Evolutionary conservation across 2,888 invertebrate species (phyloP), one percentile per base, ranked within the genome.

Genomic region (Eupithecia subumbrata): DNA sequence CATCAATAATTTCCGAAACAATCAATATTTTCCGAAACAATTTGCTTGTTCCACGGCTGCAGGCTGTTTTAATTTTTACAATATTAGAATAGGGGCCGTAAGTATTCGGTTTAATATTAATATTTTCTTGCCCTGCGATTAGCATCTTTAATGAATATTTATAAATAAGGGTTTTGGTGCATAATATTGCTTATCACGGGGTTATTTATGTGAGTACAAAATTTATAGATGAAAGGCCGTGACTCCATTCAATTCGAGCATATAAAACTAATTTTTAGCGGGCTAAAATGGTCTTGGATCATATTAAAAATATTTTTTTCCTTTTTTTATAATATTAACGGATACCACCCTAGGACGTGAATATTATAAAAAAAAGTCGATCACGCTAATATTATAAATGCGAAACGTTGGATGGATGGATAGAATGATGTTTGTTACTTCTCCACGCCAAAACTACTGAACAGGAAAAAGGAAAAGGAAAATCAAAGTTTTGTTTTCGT

Each of bases 71-170:
- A 64, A 71, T 74, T 76, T 76, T 56, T 8, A 66, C 70, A 73
- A 81, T 79, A 82, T 82, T 82, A 83, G 80, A 86, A 83, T 80
- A 56, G 82, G 82, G 80, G 72, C 79, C 74, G 75, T 83, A n/a
- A n/a, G n/a, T n/a, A 83, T 84, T 83, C 37, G 40, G 72, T 69
- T 67, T 25, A 52, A 74, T 71, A 60, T 72, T 67, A 83, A 85
- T 83, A 83, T 86, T 88, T 86, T 84, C 85, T 83, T 85, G 81
- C 80, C 80, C 76, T 70, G 71, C 76, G 79, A 88, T 89, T 89
- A 87, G 79, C 88, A 88, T 89, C 82, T 67, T n/a, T 82, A 72
- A 76, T 90, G 85, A 85, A 90, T 90, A 90, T 90, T 90, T 78
- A 81, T 78, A 76, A 78, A 71, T 52, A 78, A 77, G 75, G 67